Percentiles rank a stretch among this genome's conserved stretches.
Conservation (phyloP, 2,888 invertebrate genomes). For the Willowsia nigromaculata region DNA sequence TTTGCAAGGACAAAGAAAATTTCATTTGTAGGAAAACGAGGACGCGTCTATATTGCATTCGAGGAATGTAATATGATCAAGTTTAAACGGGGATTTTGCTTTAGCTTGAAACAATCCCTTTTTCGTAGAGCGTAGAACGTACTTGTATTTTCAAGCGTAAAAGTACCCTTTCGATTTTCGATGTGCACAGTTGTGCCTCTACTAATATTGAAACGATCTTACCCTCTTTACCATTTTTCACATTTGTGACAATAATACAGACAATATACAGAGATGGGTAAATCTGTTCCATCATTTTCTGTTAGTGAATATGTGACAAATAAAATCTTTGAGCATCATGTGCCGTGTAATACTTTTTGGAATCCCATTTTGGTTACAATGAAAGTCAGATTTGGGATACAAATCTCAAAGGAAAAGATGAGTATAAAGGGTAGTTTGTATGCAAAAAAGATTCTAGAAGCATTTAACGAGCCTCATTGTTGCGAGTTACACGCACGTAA, state of each 20-base stretch:
- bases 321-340: conserved; percentile 22
- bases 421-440: conserved; percentile 34
- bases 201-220: neutral
- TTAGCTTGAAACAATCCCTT: conserved; percentile 13
- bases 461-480: conserved; percentile 61
- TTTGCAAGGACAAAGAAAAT: no score
- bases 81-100: neutral
- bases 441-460: neutral
- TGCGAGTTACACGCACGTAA: conserved; percentile 64
- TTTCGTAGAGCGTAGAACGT: neutral
- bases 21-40: neutral
- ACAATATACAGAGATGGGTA: neutral
- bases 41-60: neutral
- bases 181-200: neutral
- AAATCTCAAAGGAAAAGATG: conserved; percentile 61
- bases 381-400: conserved; percentile 57
- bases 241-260: neutral
- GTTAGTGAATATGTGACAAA: conserved; percentile 18
- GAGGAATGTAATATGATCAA: neutral
- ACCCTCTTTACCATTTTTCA: neutral
- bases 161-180: no score
- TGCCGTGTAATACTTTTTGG: neutral
- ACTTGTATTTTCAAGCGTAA: no score
- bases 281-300: conserved; percentile 9
- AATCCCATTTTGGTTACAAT: conserved; percentile 64